Percentiles rank a stretch among this genome's conserved stretches.
These are phyloP conservation scores for Siniperca knerii DNA, from an alignment of 2,113 vertebrate species.

Conservation along the genomic window DNA sequence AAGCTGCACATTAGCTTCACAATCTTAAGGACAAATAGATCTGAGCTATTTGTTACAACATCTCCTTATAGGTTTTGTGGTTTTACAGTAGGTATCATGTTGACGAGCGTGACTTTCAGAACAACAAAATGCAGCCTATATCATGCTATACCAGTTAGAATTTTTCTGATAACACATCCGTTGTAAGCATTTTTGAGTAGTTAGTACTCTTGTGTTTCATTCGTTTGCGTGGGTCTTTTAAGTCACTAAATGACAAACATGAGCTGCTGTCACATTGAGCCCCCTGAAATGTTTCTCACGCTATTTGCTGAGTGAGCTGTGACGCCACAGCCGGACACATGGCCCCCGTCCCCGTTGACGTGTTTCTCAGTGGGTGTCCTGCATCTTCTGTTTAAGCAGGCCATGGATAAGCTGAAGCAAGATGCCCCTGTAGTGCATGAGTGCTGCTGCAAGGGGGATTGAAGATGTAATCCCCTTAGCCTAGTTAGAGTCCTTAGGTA, in stretches of 20 bases:
- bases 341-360: neutral
- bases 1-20: neutral
- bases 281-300: neutral
- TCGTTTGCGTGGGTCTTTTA: neutral
- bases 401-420: slow-evolving; percentile 61
- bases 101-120: neutral
- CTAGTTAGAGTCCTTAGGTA: slow-evolving; percentile 58
- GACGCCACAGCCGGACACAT: slow-evolving; percentile 55
- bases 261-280: slow-evolving; percentile 22
- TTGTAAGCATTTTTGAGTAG: neutral
- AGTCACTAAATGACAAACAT: neutral
- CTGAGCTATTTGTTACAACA: neutral
- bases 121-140: neutral
- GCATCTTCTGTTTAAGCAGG: slow-evolving; percentile 51
- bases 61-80: neutral
- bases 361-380: slow-evolving; percentile 42
- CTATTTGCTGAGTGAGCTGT: slow-evolving; percentile 15
- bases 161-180: neutral
- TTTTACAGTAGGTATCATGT: neutral
- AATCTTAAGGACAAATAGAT: neutral
- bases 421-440: slow-evolving; percentile 45
- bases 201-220: neutral
- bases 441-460: slow-evolving; percentile 60
- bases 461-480: slow-evolving; percentile 81
- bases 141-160: neutral